Evolutionary conservation across 2,888 invertebrate genomes (phyloP).

Genomic region (Mactromeris polynyma): DNA sequence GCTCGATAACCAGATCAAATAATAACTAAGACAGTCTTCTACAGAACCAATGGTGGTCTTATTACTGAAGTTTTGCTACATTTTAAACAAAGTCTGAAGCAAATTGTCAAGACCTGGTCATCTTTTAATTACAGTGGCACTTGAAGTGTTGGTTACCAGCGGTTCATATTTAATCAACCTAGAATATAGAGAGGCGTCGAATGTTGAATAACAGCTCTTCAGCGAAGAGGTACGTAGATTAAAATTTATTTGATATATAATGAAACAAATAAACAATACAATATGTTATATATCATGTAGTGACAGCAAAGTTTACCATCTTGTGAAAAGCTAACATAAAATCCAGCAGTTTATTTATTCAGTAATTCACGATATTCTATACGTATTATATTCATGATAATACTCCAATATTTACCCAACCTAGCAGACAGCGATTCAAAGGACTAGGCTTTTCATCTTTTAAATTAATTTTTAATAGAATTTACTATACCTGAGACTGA

Average conservation of each 20-base stretch:
- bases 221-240: not conserved
- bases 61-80: not conserved
- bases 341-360: not conserved
- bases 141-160: not conserved
- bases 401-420: not conserved
- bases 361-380: not conserved
- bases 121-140: not conserved
- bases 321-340: not conserved
- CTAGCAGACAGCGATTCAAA: not conserved
- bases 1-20: too few species aligned
- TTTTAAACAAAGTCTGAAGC: not conserved
- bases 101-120: not conserved
- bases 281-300: not conserved
- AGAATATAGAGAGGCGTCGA: not conserved
- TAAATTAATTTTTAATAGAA: not conserved
- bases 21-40: too few species aligned
- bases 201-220: not conserved
- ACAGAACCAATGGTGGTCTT: not conserved
- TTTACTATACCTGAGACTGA: not conserved
- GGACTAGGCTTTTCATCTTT: not conserved
- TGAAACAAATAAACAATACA: not conserved
- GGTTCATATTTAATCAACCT: not conserved
- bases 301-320: not conserved
- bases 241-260: not conserved
- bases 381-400: not conserved